Percentiles rank a stretch among this genome's conserved stretches.
Conservation (phyloP, 2,888 invertebrate genomes). For the Zaprionus obscuricornis region DNA sequence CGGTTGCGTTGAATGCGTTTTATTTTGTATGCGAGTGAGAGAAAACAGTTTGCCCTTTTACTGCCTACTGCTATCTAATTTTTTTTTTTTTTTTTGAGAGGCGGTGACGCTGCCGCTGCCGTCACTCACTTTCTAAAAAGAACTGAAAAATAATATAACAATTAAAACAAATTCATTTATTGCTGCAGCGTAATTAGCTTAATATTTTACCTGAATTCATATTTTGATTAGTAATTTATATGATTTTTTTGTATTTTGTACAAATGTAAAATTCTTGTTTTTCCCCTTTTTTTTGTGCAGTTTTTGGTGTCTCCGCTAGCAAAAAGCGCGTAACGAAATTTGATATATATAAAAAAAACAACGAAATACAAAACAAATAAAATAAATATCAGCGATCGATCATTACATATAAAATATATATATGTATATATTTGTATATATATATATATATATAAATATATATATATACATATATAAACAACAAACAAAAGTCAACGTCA, state of each 20-base stretch:
- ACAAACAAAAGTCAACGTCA: slow-evolving; percentile 43
- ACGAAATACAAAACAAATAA: slow-evolving; percentile 33
- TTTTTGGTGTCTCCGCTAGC: slow-evolving; percentile 47
- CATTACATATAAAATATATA: slow-evolving; percentile 15
- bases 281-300: slow-evolving; percentile 31
- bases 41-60: slow-evolving; percentile 22
- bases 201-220: not conserved
- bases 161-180: slow-evolving; percentile 21
- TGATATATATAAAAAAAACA: slow-evolving; percentile 24
- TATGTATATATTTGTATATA: too few species aligned
- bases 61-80: not conserved
- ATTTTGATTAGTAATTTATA: not conserved
- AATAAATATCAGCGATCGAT: slow-evolving; percentile 32
- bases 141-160: slow-evolving; percentile 21
- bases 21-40: slow-evolving; percentile 1
- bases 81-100: slow-evolving; percentile 37
- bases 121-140: slow-evolving; percentile 37
- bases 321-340: slow-evolving; percentile 43
- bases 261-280: slow-evolving; percentile 10
- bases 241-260: slow-evolving; percentile 8
- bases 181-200: slow-evolving; percentile 7
- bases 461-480: slow-evolving; percentile 13
- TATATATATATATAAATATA: slow-evolving; percentile 15
- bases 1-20: slow-evolving; percentile 3
- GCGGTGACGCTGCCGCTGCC: slow-evolving; percentile 34